phyloP scores from a whole-genome alignment of 35 echinoderm and acorn worm species.

The Acanthaster planci region DNA sequence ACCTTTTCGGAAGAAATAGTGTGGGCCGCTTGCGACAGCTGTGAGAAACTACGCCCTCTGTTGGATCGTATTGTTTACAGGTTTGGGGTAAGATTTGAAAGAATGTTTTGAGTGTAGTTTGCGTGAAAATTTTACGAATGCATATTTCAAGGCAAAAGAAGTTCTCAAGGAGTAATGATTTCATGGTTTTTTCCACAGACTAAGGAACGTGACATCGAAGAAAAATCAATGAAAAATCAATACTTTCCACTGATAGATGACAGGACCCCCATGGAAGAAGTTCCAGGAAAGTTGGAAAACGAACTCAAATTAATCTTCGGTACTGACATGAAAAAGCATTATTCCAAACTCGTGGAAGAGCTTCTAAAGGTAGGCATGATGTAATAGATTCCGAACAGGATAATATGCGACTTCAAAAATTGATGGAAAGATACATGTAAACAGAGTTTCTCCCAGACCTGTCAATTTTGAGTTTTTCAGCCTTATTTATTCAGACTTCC shows the following conservation, averaged over 20 bases:
- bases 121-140: too few species aligned
- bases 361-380: slow-evolving; percentile 3
- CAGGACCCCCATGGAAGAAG: not conserved
- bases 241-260: not conserved
- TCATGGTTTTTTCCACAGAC: too few species aligned
- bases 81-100: not conserved
- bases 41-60: slow-evolving; percentile 10
- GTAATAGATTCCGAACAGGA: too few species aligned
- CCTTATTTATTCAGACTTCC: too few species aligned
- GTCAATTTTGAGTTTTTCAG: too few species aligned
- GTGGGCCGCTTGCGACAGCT: not conserved
- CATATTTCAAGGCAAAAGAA: too few species aligned
- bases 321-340: not conserved
- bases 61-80: not conserved
- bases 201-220: not conserved
- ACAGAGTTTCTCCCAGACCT: too few species aligned
- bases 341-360: not conserved
- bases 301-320: not conserved
- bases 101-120: too few species aligned
- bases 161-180: too few species aligned
- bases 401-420: too few species aligned
- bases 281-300: not conserved
- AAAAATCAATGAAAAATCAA: not conserved
- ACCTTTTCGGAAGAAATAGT: not conserved
- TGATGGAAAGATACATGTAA: too few species aligned